phyloP scores from a whole-genome alignment of 2,888 invertebrate species.

The Julus scandinavius region DNA sequence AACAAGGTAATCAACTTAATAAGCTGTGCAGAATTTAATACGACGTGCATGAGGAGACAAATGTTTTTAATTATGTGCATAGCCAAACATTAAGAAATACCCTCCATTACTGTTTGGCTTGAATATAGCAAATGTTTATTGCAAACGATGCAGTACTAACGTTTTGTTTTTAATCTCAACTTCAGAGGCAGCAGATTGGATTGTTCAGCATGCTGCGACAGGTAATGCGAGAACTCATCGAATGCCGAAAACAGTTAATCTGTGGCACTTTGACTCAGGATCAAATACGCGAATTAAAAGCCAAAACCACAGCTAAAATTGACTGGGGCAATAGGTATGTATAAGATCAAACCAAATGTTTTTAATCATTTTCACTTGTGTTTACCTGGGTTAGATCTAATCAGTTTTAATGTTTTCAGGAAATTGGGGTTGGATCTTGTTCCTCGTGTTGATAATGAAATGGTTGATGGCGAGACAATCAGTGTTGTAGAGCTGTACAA shows the following conservation, averaged over 20 bases:
- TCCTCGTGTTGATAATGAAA: constrained; percentile 87
- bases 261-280: constrained; percentile 91
- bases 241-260: constrained; percentile 84
- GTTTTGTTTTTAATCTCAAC: constrained; percentile 58
- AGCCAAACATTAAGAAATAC: neutral
- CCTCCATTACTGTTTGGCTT: too few relatives aligned
- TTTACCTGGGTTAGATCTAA: neutral
- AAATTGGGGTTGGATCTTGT: constrained; percentile 92
- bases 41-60: neutral
- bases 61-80: neutral
- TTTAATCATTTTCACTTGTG: neutral
- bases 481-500: constrained; percentile 89
- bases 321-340: constrained; percentile 97
- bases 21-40: neutral
- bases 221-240: constrained; percentile 89
- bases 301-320: constrained; percentile 88
- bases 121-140: neutral
- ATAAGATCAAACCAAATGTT: neutral
- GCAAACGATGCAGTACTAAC: neutral
- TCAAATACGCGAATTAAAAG: constrained; percentile 85
- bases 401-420: constrained; percentile 68
- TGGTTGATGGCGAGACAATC: constrained; percentile 89
- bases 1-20: constrained; percentile 52
- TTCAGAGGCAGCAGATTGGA: constrained; percentile 82
- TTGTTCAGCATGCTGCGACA: constrained; percentile 86